phyloP scores from a whole-genome alignment of 1,140 invertebrate genomes.

The Pantala flavescens region DNA sequence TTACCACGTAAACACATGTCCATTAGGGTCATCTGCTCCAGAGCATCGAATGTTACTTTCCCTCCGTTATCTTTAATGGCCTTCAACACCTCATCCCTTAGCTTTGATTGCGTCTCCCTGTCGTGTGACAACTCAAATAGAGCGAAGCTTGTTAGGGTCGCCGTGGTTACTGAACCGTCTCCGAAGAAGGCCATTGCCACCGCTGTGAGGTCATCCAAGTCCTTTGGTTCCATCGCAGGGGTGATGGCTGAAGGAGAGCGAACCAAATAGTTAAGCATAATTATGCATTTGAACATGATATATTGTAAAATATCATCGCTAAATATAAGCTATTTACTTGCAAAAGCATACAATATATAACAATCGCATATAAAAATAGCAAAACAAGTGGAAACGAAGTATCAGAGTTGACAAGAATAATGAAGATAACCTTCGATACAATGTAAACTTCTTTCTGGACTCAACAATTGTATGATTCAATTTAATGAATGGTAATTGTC shows the following conservation, averaged over 20 bases:
- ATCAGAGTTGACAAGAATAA: too few relatives aligned
- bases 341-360: too few relatives aligned
- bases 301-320: too few relatives aligned
- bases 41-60: constrained; percentile 43
- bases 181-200: constrained; percentile 53
- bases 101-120: constrained; percentile 42
- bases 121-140: constrained; percentile 47
- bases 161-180: constrained; percentile 63
- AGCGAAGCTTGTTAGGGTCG: constrained; percentile 45
- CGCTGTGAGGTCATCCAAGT: constrained; percentile 35
- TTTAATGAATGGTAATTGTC: too few relatives aligned
- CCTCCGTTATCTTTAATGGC: constrained; percentile 35
- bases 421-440: too few relatives aligned
- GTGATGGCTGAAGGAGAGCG: background rate
- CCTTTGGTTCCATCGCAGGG: background rate
- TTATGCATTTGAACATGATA: too few relatives aligned
- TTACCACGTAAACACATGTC: constrained; percentile 49
- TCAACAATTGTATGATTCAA: too few relatives aligned
- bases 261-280: too few relatives aligned
- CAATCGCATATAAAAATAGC: too few relatives aligned
- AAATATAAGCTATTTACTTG: too few relatives aligned
- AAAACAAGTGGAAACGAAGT: too few relatives aligned
- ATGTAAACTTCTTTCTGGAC: too few relatives aligned
- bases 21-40: constrained; percentile 48
- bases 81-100: constrained; percentile 44